A percentile compares a stretch with the other conserved stretches of the same genome.
These are phyloP conservation scores for Drosophila ironensis DNA, from an alignment of 1,140 invertebrate genomes.

Conservation along the genomic window DNA sequence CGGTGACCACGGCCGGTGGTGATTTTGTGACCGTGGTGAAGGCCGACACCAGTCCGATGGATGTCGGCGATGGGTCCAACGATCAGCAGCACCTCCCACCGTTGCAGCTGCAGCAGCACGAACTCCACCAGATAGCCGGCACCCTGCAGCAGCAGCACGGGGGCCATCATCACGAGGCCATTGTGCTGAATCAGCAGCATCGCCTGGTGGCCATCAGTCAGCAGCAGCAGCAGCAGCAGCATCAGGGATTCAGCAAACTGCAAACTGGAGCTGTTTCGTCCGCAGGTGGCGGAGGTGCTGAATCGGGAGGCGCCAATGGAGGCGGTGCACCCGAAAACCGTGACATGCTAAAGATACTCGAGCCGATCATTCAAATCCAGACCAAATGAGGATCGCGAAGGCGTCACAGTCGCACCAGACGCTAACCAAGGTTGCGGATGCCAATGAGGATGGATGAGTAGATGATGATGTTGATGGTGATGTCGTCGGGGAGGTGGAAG, in stretches of 20 bases:
- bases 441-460: neutral
- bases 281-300: slow-evolving; percentile 6
- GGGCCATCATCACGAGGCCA: slow-evolving; percentile 64
- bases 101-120: slow-evolving; percentile 60
- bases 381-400: slow-evolving; percentile 75
- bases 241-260: slow-evolving; percentile 54
- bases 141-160: slow-evolving; percentile 54
- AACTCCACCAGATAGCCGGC: slow-evolving; percentile 53
- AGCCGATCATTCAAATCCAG: slow-evolving; percentile 81
- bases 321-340: slow-evolving; percentile 67
- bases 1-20: slow-evolving; percentile 24
- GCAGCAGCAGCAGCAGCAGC: slow-evolving; percentile 45
- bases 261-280: slow-evolving; percentile 9
- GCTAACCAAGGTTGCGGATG: slow-evolving; percentile 36
- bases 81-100: slow-evolving; percentile 51
- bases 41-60: slow-evolving; percentile 42
- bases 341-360: slow-evolving; percentile 81
- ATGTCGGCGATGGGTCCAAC: slow-evolving; percentile 56
- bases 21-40: slow-evolving; percentile 57
- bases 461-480: neutral
- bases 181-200: slow-evolving; percentile 64
- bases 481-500: neutral
- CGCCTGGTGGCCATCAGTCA: slow-evolving; percentile 40
- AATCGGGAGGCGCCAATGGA: slow-evolving; percentile 19
- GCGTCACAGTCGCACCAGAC: slow-evolving; percentile 34